These are phyloP conservation scores for Lamprologus sp. DNA, from an alignment of 2,113 vertebrate genomes.

Conservation along the genomic window DNA sequence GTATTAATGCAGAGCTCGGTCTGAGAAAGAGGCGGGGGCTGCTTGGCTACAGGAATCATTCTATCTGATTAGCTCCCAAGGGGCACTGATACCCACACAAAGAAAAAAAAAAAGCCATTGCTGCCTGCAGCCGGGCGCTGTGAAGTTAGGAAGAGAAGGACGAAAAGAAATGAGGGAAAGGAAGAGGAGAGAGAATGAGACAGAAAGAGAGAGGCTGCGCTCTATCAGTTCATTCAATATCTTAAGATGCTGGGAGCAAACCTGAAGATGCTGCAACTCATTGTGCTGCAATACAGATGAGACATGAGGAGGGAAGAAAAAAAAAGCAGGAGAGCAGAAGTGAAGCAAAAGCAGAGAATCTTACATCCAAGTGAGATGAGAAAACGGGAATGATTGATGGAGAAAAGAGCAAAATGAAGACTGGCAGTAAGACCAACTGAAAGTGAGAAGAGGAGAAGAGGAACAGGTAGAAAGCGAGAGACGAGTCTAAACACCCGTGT, in stretches of 20 bases:
- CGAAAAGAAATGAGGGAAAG: neutral
- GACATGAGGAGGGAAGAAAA: neutral
- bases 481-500: conserved; percentile 51
- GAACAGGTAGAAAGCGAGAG: conserved; percentile 52
- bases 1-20: conserved; percentile 42
- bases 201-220: neutral
- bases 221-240: conserved; percentile 25
- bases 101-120: conserved; percentile 17
- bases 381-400: neutral
- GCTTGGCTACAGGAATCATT: conserved; percentile 60
- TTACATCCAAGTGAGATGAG: neutral
- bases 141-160: conserved; percentile 20
- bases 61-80: conserved; percentile 68
- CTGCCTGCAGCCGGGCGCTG: conserved; percentile 24
- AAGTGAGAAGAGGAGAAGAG: conserved; percentile 41
- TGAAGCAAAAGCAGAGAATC: neutral
- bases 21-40: conserved; percentile 29
- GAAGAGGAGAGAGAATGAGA: neutral
- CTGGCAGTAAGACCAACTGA: conserved; percentile 21
- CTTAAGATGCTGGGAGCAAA: conserved; percentile 36
- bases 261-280: conserved; percentile 40
- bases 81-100: conserved; percentile 57
- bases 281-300: conserved; percentile 33
- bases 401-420: conserved; percentile 15
- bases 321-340: neutral